Conservation (phyloP, 1,140 invertebrate species). For the Pachypeltis micranthus region DNA sequence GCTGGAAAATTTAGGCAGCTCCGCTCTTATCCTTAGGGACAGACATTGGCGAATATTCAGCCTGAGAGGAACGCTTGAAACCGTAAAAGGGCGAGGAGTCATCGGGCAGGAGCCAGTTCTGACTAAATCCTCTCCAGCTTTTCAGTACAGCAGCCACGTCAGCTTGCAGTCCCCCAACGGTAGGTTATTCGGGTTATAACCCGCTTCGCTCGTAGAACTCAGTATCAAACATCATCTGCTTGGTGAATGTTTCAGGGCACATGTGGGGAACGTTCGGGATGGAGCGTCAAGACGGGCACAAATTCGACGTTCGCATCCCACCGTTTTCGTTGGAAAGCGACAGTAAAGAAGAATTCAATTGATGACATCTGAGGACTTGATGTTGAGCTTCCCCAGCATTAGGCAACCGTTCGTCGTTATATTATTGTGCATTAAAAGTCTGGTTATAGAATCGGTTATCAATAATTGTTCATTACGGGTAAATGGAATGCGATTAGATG, state of each 20-base stretch:
- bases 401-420: no score
- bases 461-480: no score
- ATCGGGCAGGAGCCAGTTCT: constrained; percentile 90
- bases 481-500: no score
- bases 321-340: constrained; percentile 92
- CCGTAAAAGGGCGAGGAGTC: constrained; percentile 81
- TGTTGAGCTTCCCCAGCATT: no score
- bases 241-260: no score
- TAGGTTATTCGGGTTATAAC: no score
- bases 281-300: constrained; percentile 88
- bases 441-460: no score
- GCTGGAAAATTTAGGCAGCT: constrained; percentile 79
- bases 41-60: constrained; percentile 94
- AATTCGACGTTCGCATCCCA: constrained; percentile 90
- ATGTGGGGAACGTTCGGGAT: constrained; percentile 97
- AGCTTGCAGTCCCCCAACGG: constrained; percentile 91
- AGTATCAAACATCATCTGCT: no score
- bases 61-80: constrained; percentile 86
- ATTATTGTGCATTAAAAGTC: no score
- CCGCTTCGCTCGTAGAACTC: no score
- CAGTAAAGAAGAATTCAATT: constrained; percentile 41
- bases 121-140: constrained; percentile 74
- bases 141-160: constrained; percentile 94
- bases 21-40: constrained; percentile 81
- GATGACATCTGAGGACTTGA: no score